Percentiles rank a stretch among this genome's conserved stretches.
Evolutionary conservation across 2,113 vertebrate genomes (phyloP).

Genomic region (Burhinus bistriatus): DNA sequence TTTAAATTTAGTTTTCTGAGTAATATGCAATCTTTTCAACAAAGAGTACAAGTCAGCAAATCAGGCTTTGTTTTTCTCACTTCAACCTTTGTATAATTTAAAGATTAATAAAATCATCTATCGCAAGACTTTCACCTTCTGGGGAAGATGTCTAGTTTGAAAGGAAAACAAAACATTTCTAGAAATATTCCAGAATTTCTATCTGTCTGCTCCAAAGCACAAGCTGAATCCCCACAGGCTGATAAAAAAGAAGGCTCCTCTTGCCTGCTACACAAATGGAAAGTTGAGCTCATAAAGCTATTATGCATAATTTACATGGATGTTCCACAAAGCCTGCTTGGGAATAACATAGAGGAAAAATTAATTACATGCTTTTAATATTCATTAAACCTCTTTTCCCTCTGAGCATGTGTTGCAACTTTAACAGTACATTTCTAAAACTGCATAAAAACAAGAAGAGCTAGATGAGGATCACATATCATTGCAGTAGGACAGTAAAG

Average conservation of each 20-base stretch:
- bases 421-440: neutral
- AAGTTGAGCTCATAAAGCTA: neutral
- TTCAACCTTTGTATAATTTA: neutral
- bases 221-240: neutral
- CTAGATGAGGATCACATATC: neutral
- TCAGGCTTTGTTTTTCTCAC: neutral
- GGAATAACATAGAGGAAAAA: neutral
- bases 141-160: neutral
- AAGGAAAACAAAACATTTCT: neutral
- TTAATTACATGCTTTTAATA: conserved; percentile 24
- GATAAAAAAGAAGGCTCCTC: neutral
- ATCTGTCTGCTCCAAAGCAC: neutral
- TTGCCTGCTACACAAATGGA: neutral
- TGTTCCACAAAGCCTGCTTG: neutral
- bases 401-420: neutral
- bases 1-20: neutral
- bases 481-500: neutral
- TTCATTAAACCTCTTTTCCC: neutral
- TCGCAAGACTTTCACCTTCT: neutral
- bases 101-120: neutral
- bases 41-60: neutral
- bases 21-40: neutral
- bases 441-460: neutral
- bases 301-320: conserved; percentile 7
- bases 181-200: neutral